Base-by-base conservation (phyloP, 1,140 invertebrate species). In the Panonychus citri region DNA sequence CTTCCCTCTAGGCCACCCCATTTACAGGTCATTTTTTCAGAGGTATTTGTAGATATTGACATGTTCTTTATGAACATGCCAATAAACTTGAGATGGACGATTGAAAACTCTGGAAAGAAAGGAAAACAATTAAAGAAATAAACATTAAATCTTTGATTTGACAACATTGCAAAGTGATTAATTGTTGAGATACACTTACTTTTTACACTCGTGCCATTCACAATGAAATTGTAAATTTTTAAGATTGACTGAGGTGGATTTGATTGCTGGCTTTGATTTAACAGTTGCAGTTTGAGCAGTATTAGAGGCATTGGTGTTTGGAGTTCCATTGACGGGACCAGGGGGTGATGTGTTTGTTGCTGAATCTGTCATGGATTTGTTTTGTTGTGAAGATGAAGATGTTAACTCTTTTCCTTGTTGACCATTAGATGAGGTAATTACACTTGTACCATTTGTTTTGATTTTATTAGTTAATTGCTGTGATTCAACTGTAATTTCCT, bases 181-280 rank as follows among this genome's bases (percentile, higher is more conserved):
- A n/a, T n/a, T n/a, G 21, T 46, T 37, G 34, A 55, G 57, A 59
- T 25, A 54, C 55, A 66, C 66, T 74, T 72, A 83, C 81, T 78
- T 78, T 59, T 78, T 76, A 73, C 89, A 94, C 17, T 84, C 83
- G 56, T 81, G 76, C 88, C 88, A 93, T 66, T 93, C 87, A 64
- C 89, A 93, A 4, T 90, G 74, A 68, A 79, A 89, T 26, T 69
- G 62, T 50, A 63, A 54, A 13, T 64, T 59, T 46, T 46, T 46
- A n/a, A n/a, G 52, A n/a, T 37, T 39, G 30, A 2, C 17, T 50
- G 27, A 12, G 27, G 12, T 50, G 28, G 52, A 12, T 17, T n/a
- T 19, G 7, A 17, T 30, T n/a, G 15, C 37, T 24, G 52, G 19
- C 19, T 53, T 37, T 2, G 34, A 17, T 13, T 24, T 39, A 15